phyloP scores from a whole-genome alignment of 53 echinoderm and acorn worm genomes.

The Patiria pectinifera region DNA sequence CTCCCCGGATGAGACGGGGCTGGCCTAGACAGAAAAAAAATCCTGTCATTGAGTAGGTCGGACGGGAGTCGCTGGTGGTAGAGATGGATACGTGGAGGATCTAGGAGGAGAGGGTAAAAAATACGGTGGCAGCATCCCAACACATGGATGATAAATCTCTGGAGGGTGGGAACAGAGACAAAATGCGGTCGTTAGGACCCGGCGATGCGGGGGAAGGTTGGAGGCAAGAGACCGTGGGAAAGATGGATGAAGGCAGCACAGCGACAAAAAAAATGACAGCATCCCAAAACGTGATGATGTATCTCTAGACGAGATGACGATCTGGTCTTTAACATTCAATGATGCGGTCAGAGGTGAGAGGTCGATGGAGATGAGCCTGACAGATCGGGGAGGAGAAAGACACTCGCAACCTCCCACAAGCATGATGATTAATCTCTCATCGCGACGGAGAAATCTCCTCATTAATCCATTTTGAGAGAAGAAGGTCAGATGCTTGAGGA shows the following conservation, averaged over 20 bases:
- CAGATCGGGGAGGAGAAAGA: neutral
- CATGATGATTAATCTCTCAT: neutral
- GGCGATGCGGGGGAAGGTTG: conserved; percentile 1
- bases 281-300: neutral
- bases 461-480: neutral
- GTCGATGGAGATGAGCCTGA: neutral
- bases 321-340: neutral
- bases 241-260: conserved; percentile 8
- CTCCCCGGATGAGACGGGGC: neutral
- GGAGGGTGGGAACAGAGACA: neutral
- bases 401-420: neutral
- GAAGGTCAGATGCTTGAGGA: neutral
- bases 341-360: neutral
- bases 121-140: neutral
- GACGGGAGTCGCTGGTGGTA: neutral
- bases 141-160: conserved; percentile 21
- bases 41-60: neutral
- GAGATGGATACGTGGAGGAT: neutral
- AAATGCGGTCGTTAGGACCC: neutral
- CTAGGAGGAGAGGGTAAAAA: neutral
- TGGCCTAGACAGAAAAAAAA: neutral
- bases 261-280: neutral
- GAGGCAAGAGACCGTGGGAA: conserved; percentile 5
- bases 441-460: neutral
- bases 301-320: conserved; percentile 5